Evolutionary conservation across 2,888 invertebrate genomes (phyloP).

Genomic region (Taenaris catops): DNA sequence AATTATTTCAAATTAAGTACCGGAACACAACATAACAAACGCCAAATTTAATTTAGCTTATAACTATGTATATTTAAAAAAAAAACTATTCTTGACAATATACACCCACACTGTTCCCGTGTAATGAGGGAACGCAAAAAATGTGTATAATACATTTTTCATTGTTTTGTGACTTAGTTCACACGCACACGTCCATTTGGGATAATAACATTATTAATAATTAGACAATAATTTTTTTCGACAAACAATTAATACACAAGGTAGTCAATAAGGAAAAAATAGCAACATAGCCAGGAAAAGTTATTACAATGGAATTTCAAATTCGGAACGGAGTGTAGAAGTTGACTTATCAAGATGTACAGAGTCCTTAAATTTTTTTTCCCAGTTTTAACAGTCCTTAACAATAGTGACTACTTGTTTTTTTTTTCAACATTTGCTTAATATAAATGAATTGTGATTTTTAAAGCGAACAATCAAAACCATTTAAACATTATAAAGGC

Average conservation of each 20-base stretch:
- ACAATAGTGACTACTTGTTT: conserved; percentile 8
- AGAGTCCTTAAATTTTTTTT: not conserved
- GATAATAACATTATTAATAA: not conserved
- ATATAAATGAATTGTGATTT: conserved; percentile 2
- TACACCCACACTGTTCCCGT: conserved; percentile 3
- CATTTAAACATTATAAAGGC: conserved; percentile 14
- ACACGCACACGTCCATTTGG: conserved; percentile 2
- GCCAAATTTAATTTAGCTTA: conserved; percentile 18
- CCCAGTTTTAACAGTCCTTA: conserved; percentile 4
- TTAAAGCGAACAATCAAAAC: conserved; percentile 5
- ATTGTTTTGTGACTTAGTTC: conserved; percentile 1
- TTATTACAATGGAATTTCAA: too few species aligned
- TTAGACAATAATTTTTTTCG: too few species aligned
- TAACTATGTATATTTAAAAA: conserved; percentile 1
- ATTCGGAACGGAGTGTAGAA: too few species aligned
- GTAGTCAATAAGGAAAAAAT: too few species aligned
- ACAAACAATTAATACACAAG: too few species aligned
- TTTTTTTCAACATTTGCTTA: conserved; percentile 1
- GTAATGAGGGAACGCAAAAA: conserved; percentile 1
- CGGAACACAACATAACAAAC: conserved; percentile 5
- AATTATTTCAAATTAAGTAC: conserved; percentile 5
- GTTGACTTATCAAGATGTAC: too few species aligned
- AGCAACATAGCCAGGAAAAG: too few species aligned
- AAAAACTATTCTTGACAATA: conserved; percentile 5
- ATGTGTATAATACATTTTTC: not conserved